Evolutionary conservation across 2,797 vertebrate genomes (phyloP).

Genomic region (Pseudotriccus pelzelni): DNA sequence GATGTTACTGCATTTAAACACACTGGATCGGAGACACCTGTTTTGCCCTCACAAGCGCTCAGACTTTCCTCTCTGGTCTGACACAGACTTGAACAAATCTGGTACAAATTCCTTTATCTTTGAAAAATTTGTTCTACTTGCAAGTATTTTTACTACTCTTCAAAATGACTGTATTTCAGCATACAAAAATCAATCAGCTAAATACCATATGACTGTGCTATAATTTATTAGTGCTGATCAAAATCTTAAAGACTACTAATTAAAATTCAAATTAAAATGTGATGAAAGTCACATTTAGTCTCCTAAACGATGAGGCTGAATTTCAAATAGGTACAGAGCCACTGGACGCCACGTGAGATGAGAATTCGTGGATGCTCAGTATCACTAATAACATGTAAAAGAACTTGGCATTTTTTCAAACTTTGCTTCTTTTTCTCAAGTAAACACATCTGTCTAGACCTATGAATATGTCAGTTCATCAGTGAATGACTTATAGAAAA

Average conservation of each 20-base stretch:
- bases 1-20: neutral
- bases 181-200: slow-evolving; percentile 59
- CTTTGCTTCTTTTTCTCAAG: neutral
- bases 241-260: slow-evolving; percentile 65
- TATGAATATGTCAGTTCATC: neutral
- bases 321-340: slow-evolving; percentile 23
- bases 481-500: neutral
- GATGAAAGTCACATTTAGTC: slow-evolving; percentile 62
- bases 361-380: neutral
- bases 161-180: slow-evolving; percentile 42
- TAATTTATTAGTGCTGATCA: slow-evolving; percentile 65
- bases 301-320: slow-evolving; percentile 39
- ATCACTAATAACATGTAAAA: neutral
- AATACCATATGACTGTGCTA: slow-evolving; percentile 35
- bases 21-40: neutral
- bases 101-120: neutral
- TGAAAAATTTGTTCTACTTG: neutral
- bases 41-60: neutral
- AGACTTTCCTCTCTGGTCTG: neutral
- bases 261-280: slow-evolving; percentile 67
- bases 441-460: neutral
- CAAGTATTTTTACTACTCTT: slow-evolving; percentile 34
- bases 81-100: neutral
- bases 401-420: neutral
- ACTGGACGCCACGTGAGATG: neutral